phyloP scores from a whole-genome alignment of 2,113 vertebrate genomes.

The Isurus oxyrinchus region DNA sequence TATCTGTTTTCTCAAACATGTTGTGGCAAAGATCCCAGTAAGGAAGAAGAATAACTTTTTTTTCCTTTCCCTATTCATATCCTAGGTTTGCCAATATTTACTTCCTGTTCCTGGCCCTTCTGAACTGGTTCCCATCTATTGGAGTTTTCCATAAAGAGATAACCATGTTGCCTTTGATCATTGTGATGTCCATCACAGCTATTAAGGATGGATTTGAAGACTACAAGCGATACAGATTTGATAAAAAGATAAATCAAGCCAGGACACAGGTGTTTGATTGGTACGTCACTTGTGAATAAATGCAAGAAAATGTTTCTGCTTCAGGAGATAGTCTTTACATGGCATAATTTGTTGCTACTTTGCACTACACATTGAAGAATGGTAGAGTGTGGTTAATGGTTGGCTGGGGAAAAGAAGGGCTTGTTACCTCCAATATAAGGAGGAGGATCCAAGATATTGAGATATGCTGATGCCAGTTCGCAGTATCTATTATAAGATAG shows the following conservation, averaged over 20 bases:
- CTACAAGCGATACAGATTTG: conserved; percentile 54
- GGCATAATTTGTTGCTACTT: not conserved
- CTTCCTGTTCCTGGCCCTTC: conserved; percentile 58
- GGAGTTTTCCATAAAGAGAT: conserved; percentile 63
- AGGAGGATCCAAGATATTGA: not conserved
- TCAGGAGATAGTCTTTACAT: not conserved
- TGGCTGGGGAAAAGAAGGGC: not conserved
- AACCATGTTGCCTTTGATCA: conserved; percentile 54
- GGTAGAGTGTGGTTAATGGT: not conserved
- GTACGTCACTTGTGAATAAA: conserved; percentile 50
- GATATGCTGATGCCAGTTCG: not conserved
- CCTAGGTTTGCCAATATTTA: conserved; percentile 62
- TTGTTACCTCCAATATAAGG: not conserved
- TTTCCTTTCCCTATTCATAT: not conserved
- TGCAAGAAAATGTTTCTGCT: not conserved
- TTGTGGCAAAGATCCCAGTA: not conserved
- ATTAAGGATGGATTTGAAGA: conserved; percentile 62
- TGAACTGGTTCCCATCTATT: conserved; percentile 62
- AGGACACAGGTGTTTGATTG: conserved; percentile 52
- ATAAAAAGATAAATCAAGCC: conserved; percentile 54
- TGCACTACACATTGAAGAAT: not conserved
- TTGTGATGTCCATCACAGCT: conserved; percentile 55
- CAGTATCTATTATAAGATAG: not conserved
- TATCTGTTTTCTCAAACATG: not conserved
- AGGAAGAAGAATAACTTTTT: not conserved